Evolutionary conservation across 2,888 invertebrate genomes (phyloP).

Genomic region (Himalopsyche tibetana): DNA sequence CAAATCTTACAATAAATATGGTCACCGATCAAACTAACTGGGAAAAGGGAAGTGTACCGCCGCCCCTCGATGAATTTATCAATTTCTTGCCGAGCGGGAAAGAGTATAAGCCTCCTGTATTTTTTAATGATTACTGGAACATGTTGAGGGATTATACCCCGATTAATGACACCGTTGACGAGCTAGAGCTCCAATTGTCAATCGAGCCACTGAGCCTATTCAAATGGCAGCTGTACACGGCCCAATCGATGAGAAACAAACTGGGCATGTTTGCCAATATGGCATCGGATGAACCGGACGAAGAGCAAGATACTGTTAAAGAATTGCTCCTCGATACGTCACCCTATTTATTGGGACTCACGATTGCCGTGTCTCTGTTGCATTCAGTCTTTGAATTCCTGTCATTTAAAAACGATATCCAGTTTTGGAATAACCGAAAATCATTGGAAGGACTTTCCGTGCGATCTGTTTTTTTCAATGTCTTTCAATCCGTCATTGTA

Average conservation of each 20-base stretch:
- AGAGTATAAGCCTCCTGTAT: constrained; percentile 95
- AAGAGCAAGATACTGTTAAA: constrained; percentile 93
- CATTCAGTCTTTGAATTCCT: constrained; percentile 99
- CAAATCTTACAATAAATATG: constrained; percentile 96
- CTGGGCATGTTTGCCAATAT: constrained; percentile 84
- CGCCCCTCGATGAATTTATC: constrained; percentile 94
- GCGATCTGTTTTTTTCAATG: constrained; percentile 98
- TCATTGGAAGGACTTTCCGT: constrained; percentile 98
- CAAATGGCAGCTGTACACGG: constrained; percentile 98
- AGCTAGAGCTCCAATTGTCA: constrained; percentile 83
- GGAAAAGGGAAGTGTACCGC: constrained; percentile 93
- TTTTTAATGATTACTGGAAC: constrained; percentile 99
- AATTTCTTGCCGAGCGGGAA: constrained; percentile 91
- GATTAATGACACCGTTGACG: constrained; percentile 89
- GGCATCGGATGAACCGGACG: constrained; percentile 86
- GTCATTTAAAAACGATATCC: constrained; percentile 99
- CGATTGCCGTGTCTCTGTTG: constrained; percentile 93
- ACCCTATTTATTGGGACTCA: constrained; percentile 94
- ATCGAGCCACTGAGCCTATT: constrained; percentile 95
- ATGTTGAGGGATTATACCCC: constrained; percentile 95
- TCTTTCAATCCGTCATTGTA: constrained; percentile 97
- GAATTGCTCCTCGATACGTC: constrained; percentile 98
- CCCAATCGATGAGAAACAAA: constrained; percentile 94
- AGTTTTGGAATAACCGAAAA: constrained; percentile 99
- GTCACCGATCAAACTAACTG: constrained; percentile 97